phyloP scores from a whole-genome alignment of 2,888 invertebrate genomes.

The Trachelus stipa region DNA sequence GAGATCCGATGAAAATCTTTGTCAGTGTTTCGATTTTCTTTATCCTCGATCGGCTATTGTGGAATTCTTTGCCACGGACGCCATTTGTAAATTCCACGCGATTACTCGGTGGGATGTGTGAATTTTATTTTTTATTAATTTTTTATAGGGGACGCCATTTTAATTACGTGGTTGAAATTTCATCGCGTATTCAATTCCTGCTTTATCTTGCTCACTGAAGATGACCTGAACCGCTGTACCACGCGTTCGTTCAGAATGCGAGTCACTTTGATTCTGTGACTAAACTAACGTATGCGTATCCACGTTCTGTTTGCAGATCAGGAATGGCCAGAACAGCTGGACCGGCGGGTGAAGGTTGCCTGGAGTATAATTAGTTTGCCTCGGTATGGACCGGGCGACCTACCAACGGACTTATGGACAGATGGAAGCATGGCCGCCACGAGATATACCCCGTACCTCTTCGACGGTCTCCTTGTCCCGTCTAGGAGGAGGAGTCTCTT shows the following conservation, averaged over 20 bases:
- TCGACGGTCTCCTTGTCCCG: neutral
- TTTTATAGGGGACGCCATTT: neutral
- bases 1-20: neutral
- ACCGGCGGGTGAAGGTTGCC: constrained; percentile 33
- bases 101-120: no score
- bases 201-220: neutral
- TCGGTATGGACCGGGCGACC: constrained; percentile 29
- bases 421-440: neutral
- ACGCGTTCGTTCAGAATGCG: neutral
- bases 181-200: neutral
- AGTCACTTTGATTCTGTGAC: neutral
- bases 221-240: neutral
- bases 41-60: neutral
- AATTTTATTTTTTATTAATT: neutral
- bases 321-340: constrained; percentile 32
- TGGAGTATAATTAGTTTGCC: constrained; percentile 40
- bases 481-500: neutral
- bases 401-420: neutral
- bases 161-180: neutral
- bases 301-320: constrained; percentile 30
- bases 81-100: neutral
- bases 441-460: neutral
- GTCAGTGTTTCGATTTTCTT: neutral
- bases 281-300: neutral
- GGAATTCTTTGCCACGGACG: neutral